A percentile compares a stretch with the other conserved stretches of the same genome.
Evolutionary conservation across 2,113 vertebrate genomes (phyloP).

Genomic region (Alligator sinensis): DNA sequence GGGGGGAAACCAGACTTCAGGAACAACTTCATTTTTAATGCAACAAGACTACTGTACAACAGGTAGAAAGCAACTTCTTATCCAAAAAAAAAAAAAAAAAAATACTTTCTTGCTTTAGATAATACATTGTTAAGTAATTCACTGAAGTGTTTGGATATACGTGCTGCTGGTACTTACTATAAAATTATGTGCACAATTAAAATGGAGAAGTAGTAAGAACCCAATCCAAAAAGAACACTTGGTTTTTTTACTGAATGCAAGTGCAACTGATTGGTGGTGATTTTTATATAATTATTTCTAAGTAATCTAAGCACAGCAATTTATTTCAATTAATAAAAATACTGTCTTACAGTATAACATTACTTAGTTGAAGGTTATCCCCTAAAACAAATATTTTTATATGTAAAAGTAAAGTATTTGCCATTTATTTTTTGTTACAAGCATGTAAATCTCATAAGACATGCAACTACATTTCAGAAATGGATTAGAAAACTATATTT

Average conservation of each 20-base stretch:
- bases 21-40: slow-evolving; percentile 73
- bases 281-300: slow-evolving; percentile 60
- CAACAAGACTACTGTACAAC: slow-evolving; percentile 63
- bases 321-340: slow-evolving; percentile 49
- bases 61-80: slow-evolving; percentile 53
- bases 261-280: slow-evolving; percentile 45
- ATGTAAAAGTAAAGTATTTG: slow-evolving; percentile 5
- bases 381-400: slow-evolving; percentile 21
- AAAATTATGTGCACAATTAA: slow-evolving; percentile 67
- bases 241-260: slow-evolving; percentile 46
- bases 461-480: slow-evolving; percentile 50
- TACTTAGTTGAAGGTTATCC: neutral
- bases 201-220: slow-evolving; percentile 35
- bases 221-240: slow-evolving; percentile 55
- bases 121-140: slow-evolving; percentile 70
- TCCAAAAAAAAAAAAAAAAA: neutral
- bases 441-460: slow-evolving; percentile 37
- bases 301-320: slow-evolving; percentile 51
- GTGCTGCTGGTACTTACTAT: slow-evolving; percentile 40
- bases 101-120: slow-evolving; percentile 11
- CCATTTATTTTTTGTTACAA: slow-evolving; percentile 29
- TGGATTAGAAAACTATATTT: slow-evolving; percentile 46
- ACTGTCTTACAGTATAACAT: slow-evolving; percentile 2
- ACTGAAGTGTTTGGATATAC: slow-evolving; percentile 70
- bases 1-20: neutral